These are phyloP conservation scores for Oedothorax gibbosus DNA, from an alignment of 1,140 invertebrate species.

Conservation along the genomic window DNA sequence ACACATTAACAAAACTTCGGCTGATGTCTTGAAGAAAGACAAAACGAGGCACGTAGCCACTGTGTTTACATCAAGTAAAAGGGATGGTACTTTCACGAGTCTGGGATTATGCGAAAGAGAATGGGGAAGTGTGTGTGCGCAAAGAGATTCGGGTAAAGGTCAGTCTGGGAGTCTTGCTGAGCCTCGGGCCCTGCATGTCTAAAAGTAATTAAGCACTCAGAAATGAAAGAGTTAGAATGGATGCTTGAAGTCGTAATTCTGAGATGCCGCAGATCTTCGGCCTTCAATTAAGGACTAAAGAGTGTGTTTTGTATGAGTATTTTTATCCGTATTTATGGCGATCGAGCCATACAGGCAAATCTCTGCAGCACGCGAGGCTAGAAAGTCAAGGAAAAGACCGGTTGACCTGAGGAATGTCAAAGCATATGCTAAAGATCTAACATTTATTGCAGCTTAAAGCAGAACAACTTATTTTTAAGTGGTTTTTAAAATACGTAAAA, in stretches of 20 bases:
- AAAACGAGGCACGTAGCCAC: neutral
- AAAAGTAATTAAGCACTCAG: slow-evolving; percentile 46
- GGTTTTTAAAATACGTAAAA: no score
- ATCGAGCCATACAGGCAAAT: slow-evolving; percentile 13
- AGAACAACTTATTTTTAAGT: no score
- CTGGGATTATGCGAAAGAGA: slow-evolving; percentile 16
- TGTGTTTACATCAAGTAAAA: neutral
- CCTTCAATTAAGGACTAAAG: slow-evolving; percentile 23
- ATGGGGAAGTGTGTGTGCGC: neutral
- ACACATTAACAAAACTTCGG: slow-evolving; percentile 23
- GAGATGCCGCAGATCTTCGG: slow-evolving; percentile 13
- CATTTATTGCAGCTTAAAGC: no score
- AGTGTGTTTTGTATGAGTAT: neutral
- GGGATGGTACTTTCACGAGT: slow-evolving; percentile 15
- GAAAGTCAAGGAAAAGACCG: no score
- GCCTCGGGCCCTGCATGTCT: slow-evolving; percentile 36
- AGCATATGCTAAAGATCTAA: no score
- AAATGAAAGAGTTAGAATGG: slow-evolving; percentile 16
- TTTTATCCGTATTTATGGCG: slow-evolving; percentile 7
- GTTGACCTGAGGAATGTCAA: no score
- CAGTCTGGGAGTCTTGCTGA: slow-evolving; percentile 4
- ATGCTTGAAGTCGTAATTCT: slow-evolving; percentile 35
- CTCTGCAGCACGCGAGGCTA: neutral
- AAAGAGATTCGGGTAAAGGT: slow-evolving; percentile 30
- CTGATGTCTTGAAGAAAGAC: neutral